Base-by-base conservation (phyloP, 2,888 invertebrate genomes). In the Cephalotes varians region DNA sequence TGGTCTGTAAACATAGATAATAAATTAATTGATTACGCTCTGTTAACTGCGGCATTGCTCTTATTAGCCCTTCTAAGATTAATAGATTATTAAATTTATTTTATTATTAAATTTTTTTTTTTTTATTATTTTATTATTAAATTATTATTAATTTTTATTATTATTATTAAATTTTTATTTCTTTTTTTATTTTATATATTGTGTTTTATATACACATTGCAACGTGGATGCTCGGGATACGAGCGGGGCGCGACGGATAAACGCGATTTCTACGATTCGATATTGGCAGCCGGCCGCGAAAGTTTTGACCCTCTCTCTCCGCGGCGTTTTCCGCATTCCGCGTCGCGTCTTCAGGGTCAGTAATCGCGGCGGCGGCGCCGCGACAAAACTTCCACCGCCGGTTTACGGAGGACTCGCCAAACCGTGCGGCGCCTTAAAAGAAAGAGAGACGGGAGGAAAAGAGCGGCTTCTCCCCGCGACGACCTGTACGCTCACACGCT, bases 181-280 rank as follows among this genome's bases (percentile, higher is more conserved):
- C n/a, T n/a, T n/a, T n/a, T n/a, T n/a, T n/a, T n/a, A n/a, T n/a
- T n/a, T n/a, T 40, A 10, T 40, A 40, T 40, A 40, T 40, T 44
- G 34, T 34, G 5, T 34, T 34, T 34, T 40, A 40, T 56, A 31
- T 34, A 21, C 25, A 31, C n/a, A 18, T 40, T n/a, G 31, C 67
- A 69, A 15, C 40, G 77, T n/a, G 15, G 28, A 86, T 83, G 58
- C 25, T 31, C 65, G 28, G 76, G 1, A 71, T 71, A 64, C 62
- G 31, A 51, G 47, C 12, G 44, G 64, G 21, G 21, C 9, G 73
- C 64, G 40, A n/a, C 40, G 18, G 28, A 71, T 25, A 74, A 83
- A 47, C 18, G 62, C 81, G 82, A 89, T 88, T 82, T 69, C 37
- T 73, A 71, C 74, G 76, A 83, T 84, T 62, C 76, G 82, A 84